Evolutionary conservation across 1,140 invertebrate genomes (phyloP).

Genomic region (Anastatus disparis): DNA sequence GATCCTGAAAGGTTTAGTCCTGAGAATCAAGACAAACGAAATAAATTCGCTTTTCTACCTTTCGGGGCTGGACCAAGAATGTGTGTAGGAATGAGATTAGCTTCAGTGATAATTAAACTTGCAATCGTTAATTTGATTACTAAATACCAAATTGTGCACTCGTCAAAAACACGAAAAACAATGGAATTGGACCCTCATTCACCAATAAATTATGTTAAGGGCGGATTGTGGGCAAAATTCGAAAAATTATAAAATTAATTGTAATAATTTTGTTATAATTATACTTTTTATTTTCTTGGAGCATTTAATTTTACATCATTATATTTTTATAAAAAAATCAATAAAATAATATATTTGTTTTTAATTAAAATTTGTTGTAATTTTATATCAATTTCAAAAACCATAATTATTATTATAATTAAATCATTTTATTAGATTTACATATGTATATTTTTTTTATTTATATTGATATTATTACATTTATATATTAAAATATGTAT

Average conservation of each 20-base stretch:
- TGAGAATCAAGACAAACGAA: conserved; percentile 52
- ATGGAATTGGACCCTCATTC: conserved; percentile 36
- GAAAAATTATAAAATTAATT: neutral
- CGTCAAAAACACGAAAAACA: conserved; percentile 40
- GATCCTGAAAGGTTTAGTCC: conserved; percentile 75
- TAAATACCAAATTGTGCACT: conserved; percentile 49
- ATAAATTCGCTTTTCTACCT: conserved; percentile 65
- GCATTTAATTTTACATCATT: too few species aligned
- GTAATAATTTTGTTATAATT: too few species aligned
- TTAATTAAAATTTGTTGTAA: too few species aligned
- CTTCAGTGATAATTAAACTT: conserved; percentile 64
- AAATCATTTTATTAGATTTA: too few species aligned
- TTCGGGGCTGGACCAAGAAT: conserved; percentile 71
- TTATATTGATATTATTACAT: too few species aligned
- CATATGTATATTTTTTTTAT: too few species aligned
- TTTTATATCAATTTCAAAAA: too few species aligned
- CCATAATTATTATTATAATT: too few species aligned
- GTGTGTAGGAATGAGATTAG: conserved; percentile 69
- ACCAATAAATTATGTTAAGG: neutral
- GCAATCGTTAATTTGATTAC: conserved; percentile 58
- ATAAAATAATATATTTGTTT: too few species aligned
- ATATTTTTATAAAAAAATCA: too few species aligned
- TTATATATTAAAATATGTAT: too few species aligned
- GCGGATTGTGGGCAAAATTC: neutral
- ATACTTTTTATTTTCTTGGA: too few species aligned